Evolutionary conservation across 2,888 invertebrate genomes (phyloP).

Genomic region (Boloria euphrosyne): DNA sequence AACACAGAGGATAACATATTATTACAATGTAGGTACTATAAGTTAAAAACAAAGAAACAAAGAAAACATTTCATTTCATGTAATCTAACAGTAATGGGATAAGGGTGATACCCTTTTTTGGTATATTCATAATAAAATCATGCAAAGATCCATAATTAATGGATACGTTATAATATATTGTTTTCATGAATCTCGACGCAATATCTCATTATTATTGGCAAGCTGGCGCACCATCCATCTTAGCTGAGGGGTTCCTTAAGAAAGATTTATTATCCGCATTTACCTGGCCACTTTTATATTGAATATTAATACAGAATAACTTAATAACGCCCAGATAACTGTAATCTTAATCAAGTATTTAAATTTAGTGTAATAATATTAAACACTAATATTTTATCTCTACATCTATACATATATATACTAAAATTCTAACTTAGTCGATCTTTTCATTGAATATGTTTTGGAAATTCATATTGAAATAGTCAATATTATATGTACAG

Average conservation of each 20-base stretch:
- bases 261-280: conserved; percentile 40
- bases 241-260: conserved; percentile 36
- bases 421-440: no score
- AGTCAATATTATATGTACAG: no score
- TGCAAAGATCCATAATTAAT: conserved; percentile 14
- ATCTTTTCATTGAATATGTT: no score
- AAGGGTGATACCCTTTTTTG: no score
- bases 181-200: conserved; percentile 35
- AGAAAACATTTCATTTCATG: no score
- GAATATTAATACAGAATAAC: conserved; percentile 26
- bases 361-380: no score
- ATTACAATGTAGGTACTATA: no score
- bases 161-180: conserved; percentile 33
- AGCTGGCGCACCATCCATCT: conserved; percentile 41
- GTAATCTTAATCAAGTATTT: background rate
- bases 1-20: no score
- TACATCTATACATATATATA: no score
- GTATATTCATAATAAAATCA: conserved; percentile 11
- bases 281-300: conserved; percentile 40
- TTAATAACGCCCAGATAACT: background rate
- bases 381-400: no score
- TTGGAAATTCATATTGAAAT: no score
- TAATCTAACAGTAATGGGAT: background rate
- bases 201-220: conserved; percentile 42
- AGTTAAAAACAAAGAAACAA: no score